Conservation (phyloP, 2,888 invertebrate genomes). For the Vanessa cardui region DNA sequence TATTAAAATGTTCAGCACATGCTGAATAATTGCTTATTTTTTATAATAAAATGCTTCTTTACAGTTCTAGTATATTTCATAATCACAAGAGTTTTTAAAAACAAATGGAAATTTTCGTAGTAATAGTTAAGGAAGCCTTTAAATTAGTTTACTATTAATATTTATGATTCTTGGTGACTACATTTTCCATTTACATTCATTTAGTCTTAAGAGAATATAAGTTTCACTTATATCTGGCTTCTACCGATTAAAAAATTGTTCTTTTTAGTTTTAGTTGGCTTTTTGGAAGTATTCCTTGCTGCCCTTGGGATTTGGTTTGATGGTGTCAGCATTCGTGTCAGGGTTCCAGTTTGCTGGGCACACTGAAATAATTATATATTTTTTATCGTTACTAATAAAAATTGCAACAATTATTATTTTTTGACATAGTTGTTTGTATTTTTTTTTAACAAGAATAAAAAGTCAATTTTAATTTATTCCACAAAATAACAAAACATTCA, state of each 20-base stretch:
- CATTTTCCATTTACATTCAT: not conserved
- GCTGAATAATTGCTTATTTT: not conserved
- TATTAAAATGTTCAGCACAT: not conserved
- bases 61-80: not conserved
- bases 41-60: slow-evolving; percentile 1
- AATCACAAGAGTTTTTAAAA: no score
- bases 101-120: no score
- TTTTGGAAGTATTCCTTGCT: slow-evolving; percentile 94
- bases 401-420: no score
- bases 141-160: not conserved
- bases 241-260: not conserved
- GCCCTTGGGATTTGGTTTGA: slow-evolving; percentile 93
- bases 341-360: slow-evolving; percentile 98
- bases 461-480: no score
- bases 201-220: slow-evolving; percentile 2
- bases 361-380: slow-evolving; percentile 78
- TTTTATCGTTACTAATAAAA: no score
- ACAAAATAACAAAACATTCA: no score
- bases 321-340: slow-evolving; percentile 90
- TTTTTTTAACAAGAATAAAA: no score
- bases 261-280: slow-evolving; percentile 53
- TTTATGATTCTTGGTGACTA: not conserved
- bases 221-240: not conserved
- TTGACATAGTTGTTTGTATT: no score
- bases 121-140: no score